A percentile compares a stretch with the other conserved stretches of the same genome.
Conservation (phyloP, 2,797 vertebrate species). For the Mus spretus region DNA sequence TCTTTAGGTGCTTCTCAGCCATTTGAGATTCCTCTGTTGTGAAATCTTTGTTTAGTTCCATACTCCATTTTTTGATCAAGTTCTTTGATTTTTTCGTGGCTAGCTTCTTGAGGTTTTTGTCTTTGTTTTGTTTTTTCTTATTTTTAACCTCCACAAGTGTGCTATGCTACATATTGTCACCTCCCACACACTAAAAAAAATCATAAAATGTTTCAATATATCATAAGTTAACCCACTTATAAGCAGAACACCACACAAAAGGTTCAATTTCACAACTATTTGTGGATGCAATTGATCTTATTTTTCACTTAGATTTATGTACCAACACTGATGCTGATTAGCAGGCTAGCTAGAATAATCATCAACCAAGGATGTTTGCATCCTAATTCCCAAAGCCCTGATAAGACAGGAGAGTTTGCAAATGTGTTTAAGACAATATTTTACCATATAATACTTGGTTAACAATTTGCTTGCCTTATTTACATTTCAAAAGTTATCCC, state of each 20-base stretch:
- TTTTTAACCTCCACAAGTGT: neutral
- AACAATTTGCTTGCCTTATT: neutral
- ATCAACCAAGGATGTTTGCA: neutral
- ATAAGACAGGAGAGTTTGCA: neutral
- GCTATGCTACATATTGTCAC: neutral
- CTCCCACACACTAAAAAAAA: neutral
- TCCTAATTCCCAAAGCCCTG: neutral
- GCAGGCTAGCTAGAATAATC: neutral
- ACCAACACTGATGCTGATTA: neutral
- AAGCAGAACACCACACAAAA: neutral
- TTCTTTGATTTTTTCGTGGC: too few species aligned
- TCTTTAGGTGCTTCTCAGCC: too few species aligned
- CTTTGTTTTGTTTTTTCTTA: too few species aligned
- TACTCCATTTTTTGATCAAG: too few species aligned
- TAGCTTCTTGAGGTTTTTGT: too few species aligned
- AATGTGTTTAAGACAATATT: neutral
- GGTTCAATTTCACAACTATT: neutral
- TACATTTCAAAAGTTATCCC: too few species aligned
- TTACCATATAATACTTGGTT: neutral
- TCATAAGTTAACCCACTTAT: neutral
- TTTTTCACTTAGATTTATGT: constrained; percentile 8
- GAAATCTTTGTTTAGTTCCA: too few species aligned
- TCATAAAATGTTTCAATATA: neutral
- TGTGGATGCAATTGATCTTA: neutral
- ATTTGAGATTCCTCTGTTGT: too few species aligned